Conservation (phyloP, 2,888 invertebrate species). For the Eutolmus rufibarbis region DNA sequence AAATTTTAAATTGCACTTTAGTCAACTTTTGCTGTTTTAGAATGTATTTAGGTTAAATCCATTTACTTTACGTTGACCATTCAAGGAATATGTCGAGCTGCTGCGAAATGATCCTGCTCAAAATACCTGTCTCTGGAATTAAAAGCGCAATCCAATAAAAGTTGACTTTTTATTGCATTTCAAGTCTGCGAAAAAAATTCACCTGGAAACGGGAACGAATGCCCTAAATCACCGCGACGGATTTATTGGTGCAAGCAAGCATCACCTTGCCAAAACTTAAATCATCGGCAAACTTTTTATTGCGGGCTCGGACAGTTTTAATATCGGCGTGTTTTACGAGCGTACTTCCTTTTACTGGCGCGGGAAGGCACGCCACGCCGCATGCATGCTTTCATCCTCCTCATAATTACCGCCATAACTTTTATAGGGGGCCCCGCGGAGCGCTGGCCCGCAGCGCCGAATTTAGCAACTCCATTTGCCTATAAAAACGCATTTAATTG, state of each 20-base stretch:
- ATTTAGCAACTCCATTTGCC: background rate
- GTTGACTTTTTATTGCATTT: background rate
- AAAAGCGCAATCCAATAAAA: background rate
- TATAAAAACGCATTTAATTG: constrained; percentile 9
- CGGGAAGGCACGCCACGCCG: background rate
- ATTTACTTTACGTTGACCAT: background rate
- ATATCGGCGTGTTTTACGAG: constrained; percentile 2
- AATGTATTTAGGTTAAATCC: background rate
- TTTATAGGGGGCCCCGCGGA: background rate
- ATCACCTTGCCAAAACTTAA: background rate
- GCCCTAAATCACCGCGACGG: background rate
- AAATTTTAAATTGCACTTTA: background rate
- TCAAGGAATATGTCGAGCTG: background rate
- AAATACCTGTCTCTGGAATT: background rate
- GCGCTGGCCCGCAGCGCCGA: background rate
- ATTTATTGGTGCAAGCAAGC: background rate
- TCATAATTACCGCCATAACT: constrained; percentile 17
- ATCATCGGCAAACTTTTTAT: constrained; percentile 13
- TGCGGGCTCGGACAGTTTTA: background rate
- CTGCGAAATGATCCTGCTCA: background rate
- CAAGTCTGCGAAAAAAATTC: background rate
- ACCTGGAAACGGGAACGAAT: background rate
- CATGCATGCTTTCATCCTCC: background rate
- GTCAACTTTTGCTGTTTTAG: background rate
- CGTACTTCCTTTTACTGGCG: background rate